Percentiles rank a stretch among this genome's conserved stretches.
phyloP scores from a whole-genome alignment of 2,113 vertebrate species.

The Daubentonia madagascariensis region DNA sequence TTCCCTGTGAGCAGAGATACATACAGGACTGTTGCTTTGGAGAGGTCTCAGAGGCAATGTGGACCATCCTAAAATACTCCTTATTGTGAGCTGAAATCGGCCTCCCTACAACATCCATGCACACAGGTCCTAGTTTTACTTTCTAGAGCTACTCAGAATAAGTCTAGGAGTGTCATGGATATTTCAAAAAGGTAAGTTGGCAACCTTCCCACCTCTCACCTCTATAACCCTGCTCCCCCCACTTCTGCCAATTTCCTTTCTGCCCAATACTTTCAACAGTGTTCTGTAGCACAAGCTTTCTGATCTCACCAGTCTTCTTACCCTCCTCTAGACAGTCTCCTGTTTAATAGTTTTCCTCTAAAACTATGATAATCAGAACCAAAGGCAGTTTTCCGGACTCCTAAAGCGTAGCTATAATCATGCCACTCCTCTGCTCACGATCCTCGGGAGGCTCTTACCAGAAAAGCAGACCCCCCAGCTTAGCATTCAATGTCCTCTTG shows the following conservation, averaged over 20 bases:
- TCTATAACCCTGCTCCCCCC: neutral
- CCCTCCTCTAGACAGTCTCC: neutral
- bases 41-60: neutral
- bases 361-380: neutral
- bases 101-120: neutral
- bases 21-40: neutral
- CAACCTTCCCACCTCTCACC: neutral
- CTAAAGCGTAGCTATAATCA: neutral
- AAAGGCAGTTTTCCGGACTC: neutral
- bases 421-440: neutral
- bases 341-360: conserved; percentile 2
- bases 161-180: neutral
- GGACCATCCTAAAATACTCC: neutral
- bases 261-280: neutral
- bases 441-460: neutral
- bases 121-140: neutral
- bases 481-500: neutral
- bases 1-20: neutral
- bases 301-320: neutral
- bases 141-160: neutral
- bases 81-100: neutral
- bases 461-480: neutral
- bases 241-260: neutral
- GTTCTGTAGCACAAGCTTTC: neutral
- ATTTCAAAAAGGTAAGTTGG: neutral